These are phyloP conservation scores for Aricia agestis DNA, from an alignment of 1,140 invertebrate genomes.

Conservation along the genomic window DNA sequence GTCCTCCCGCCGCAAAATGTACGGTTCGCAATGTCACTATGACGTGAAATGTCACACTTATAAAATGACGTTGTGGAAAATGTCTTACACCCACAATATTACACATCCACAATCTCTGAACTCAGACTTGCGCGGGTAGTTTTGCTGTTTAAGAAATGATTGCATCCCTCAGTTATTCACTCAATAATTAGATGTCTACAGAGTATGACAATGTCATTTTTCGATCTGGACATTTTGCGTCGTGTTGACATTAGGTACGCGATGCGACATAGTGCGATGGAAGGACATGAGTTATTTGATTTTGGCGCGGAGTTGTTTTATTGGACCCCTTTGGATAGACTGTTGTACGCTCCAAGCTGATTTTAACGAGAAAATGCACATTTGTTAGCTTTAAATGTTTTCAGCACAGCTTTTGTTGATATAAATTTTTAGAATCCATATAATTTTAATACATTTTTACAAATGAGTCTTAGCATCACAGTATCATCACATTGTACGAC, in stretches of 20 bases:
- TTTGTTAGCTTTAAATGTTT: slow-evolving; percentile 64
- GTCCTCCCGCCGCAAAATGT: slow-evolving; percentile 17
- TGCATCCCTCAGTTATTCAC: too few species aligned
- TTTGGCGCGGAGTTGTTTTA: slow-evolving; percentile 9
- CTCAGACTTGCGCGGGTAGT: too few species aligned
- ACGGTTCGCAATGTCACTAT: background rate
- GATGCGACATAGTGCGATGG: background rate
- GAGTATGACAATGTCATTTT: background rate
- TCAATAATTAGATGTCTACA: too few species aligned
- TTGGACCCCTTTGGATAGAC: background rate
- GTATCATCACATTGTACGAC: slow-evolving; percentile 36
- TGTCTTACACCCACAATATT: too few species aligned
- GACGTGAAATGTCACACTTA: background rate
- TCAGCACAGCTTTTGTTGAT: slow-evolving; percentile 59
- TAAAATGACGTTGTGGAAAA: background rate
- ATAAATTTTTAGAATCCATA: slow-evolving; percentile 33
- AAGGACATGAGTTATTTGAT: background rate
- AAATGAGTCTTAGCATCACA: slow-evolving; percentile 34
- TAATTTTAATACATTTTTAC: slow-evolving; percentile 15
- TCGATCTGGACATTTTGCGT: too few species aligned
- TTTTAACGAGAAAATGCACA: slow-evolving; percentile 62
- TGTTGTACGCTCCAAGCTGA: slow-evolving; percentile 32
- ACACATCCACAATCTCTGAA: too few species aligned
- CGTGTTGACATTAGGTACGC: too few species aligned
- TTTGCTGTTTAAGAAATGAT: too few species aligned